These are phyloP conservation scores for Neomonachus schauinslandi DNA, from an alignment of 2,113 vertebrate species.

Conservation along the genomic window DNA sequence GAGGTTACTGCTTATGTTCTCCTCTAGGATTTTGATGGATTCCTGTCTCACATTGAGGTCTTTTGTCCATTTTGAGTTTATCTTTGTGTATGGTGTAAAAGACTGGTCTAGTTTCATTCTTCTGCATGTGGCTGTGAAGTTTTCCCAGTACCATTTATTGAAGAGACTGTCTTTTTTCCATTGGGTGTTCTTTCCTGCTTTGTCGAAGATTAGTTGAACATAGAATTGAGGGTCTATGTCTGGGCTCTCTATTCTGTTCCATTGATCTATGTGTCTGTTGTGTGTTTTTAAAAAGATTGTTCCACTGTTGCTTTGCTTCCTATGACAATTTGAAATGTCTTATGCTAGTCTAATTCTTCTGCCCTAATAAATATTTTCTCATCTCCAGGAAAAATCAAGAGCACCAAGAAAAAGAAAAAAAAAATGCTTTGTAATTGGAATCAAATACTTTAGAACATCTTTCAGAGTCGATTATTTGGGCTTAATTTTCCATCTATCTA, in stretches of 20 bases:
- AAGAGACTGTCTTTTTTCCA: neutral
- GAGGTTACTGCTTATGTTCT: too few relatives aligned
- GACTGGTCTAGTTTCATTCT: neutral
- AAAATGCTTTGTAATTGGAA: neutral
- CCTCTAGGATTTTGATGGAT: too few relatives aligned
- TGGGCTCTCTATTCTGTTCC: neutral
- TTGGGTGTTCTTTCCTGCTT: neutral
- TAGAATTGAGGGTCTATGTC: neutral
- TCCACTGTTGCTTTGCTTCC: neutral
- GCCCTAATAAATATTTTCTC: neutral
- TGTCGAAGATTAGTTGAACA: neutral
- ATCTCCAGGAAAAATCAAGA: neutral
- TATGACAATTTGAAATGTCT: neutral
- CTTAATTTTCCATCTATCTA: neutral
- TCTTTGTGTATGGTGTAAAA: neutral
- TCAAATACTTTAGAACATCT: neutral
- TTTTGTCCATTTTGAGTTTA: neutral
- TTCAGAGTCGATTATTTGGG: neutral
- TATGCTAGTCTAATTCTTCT: neutral
- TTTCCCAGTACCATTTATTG: neutral
- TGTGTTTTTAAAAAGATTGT: neutral
- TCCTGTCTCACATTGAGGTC: too few relatives aligned
- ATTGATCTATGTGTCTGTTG: neutral
- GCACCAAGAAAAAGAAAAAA: neutral
- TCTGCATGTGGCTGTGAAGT: neutral